These are phyloP conservation scores for Turritopsis rubra DNA, from an alignment of 30 jellyfish, hydroid and myxozoan species.

Conservation along the genomic window DNA sequence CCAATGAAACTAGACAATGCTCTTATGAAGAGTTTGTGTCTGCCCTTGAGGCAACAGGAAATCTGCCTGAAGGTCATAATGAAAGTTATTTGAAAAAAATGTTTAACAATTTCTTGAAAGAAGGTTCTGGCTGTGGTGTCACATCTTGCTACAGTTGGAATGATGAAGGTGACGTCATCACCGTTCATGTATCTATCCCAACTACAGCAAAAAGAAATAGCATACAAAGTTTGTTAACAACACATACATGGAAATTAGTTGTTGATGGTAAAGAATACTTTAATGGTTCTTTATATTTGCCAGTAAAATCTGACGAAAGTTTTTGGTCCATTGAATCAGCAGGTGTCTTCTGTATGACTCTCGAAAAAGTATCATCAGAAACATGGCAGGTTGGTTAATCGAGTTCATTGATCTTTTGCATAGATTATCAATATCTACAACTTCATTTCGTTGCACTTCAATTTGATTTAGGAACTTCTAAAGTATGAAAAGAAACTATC, in stretches of 20 bases:
- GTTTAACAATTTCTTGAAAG: conserved; percentile 46
- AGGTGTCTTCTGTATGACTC: conserved; percentile 80
- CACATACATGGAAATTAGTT: conserved; percentile 57
- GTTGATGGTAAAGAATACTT: conserved; percentile 48
- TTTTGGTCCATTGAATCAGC: conserved; percentile 87
- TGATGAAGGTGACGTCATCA: conserved; percentile 66
- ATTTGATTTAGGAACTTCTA: conserved; percentile 47
- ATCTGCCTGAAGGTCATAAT: conserved; percentile 23
- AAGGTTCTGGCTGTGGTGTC: conserved; percentile 47
- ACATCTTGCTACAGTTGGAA: conserved; percentile 68
- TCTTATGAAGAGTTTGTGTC: conserved; percentile 71
- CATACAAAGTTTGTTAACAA: conserved; percentile 44
- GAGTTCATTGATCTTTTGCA: too few relatives aligned
- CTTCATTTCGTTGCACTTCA: background rate
- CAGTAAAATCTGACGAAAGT: conserved; percentile 52
- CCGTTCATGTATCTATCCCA: conserved; percentile 62
- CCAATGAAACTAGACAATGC: conserved; percentile 21
- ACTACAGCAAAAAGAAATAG: conserved; percentile 31
- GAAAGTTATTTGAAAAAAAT: conserved; percentile 49
- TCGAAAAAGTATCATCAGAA: conserved; percentile 45
- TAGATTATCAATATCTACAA: background rate
- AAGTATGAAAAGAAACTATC: conserved; percentile 70
- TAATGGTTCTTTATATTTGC: conserved; percentile 52
- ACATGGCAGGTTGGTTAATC: conserved; percentile 55
- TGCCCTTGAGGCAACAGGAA: conserved; percentile 54